Conservation (phyloP, 2,113 vertebrate species). For the Aegotheles bennettii region DNA sequence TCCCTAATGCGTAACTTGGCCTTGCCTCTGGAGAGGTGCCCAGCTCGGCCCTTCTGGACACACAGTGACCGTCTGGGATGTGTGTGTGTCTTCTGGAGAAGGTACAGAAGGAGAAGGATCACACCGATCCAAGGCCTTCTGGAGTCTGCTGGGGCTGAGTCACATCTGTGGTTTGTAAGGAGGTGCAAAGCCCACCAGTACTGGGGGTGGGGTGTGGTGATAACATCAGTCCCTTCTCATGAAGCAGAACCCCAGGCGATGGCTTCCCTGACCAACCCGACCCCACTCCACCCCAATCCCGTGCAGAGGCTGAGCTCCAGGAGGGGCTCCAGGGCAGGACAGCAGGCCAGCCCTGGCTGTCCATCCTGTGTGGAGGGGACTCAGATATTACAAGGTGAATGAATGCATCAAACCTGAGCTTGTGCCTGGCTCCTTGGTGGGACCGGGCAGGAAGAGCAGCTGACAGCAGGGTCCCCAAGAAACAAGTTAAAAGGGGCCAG, state of each 20-base stretch:
- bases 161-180: neutral
- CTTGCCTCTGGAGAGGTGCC: constrained; percentile 26
- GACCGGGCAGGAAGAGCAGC: neutral
- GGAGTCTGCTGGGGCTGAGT: neutral
- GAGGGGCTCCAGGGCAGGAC: neutral
- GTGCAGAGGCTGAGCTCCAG: neutral
- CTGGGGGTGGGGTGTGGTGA: neutral
- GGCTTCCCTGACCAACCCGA: neutral
- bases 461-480: neutral
- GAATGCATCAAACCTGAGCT: neutral
- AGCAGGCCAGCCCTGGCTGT: neutral
- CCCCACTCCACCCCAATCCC: neutral
- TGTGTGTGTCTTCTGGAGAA: neutral
- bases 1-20: neutral
- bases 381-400: neutral
- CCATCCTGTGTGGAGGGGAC: neutral
- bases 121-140: neutral
- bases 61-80: neutral
- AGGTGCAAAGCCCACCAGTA: neutral
- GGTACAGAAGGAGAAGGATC: neutral
- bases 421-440: neutral
- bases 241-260: neutral
- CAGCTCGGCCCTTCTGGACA: constrained; percentile 21
- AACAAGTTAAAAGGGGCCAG: neutral
- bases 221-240: neutral